phyloP scores from a whole-genome alignment of 2,888 invertebrate genomes.

The Lithophane semibrunnea region DNA sequence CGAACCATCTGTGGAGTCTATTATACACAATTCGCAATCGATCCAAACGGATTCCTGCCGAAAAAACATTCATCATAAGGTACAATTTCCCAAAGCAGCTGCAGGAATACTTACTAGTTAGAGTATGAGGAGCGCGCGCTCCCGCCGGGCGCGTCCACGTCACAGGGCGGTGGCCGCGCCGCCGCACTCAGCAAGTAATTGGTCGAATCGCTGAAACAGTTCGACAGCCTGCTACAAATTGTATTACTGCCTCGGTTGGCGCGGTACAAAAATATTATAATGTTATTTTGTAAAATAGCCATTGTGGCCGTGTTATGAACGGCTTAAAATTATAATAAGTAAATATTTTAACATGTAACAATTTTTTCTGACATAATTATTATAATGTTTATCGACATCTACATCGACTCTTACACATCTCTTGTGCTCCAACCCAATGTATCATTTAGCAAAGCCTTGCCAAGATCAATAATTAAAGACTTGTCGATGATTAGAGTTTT shows the following conservation, averaged over 20 bases:
- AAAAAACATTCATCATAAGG: neutral
- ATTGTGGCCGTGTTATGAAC: neutral
- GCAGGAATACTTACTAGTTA: conserved; percentile 78
- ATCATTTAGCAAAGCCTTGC: neutral
- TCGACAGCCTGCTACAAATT: conserved; percentile 90
- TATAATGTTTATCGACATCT: neutral
- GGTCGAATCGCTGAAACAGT: conserved; percentile 89
- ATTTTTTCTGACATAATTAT: neutral
- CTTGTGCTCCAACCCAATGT: neutral
- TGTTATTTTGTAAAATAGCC: neutral
- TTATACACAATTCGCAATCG: neutral
- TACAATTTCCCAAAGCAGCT: neutral
- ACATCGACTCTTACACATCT: neutral
- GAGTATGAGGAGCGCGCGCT: conserved; percentile 77
- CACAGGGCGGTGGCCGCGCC: conserved; percentile 83
- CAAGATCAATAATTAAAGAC: neutral
- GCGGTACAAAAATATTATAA: conserved; percentile 59
- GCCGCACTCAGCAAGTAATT: conserved; percentile 88
- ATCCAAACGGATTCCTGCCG: neutral
- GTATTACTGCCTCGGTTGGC: conserved; percentile 87
- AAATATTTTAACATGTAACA: neutral
- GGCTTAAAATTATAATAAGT: neutral
- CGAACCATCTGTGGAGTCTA: too few relatives aligned
- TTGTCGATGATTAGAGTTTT: neutral
- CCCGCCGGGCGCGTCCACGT: conserved; percentile 75